Evolutionary conservation across 2,113 vertebrate species (phyloP).

Genomic region (Pachypanchax playfairii): DNA sequence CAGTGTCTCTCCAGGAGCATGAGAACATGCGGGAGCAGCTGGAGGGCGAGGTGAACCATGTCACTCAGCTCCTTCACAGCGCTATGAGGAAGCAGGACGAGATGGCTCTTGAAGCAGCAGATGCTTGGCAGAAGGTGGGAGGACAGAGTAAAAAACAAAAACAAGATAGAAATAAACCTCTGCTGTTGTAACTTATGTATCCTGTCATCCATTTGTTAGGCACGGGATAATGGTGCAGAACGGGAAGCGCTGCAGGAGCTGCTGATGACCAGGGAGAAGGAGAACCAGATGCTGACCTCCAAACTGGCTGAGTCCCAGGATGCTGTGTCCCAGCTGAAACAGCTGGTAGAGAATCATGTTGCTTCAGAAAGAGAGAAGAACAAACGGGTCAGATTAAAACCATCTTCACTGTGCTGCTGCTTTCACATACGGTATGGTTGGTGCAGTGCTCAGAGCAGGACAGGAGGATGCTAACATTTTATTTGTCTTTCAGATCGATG

Average conservation of each 20-base stretch:
- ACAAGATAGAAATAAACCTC: not conserved
- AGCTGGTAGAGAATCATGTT: slow-evolving; percentile 84
- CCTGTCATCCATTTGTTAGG: slow-evolving; percentile 31
- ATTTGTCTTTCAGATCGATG: slow-evolving; percentile 83
- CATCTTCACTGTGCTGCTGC: not conserved
- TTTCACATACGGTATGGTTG: not conserved
- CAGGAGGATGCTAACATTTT: too few relatives aligned
- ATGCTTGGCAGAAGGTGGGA: slow-evolving; percentile 85
- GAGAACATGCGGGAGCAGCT: slow-evolving; percentile 81
- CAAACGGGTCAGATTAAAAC: slow-evolving; percentile 86
- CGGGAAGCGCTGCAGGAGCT: slow-evolving; percentile 70
- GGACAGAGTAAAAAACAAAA: not conserved
- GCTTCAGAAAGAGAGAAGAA: slow-evolving; percentile 93
- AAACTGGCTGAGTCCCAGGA: slow-evolving; percentile 87
- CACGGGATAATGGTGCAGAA: slow-evolving; percentile 66
- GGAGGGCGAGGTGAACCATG: slow-evolving; percentile 81
- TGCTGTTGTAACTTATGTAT: not conserved
- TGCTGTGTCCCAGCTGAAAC: slow-evolving; percentile 86
- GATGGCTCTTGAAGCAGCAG: slow-evolving; percentile 82
- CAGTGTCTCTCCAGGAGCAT: slow-evolving; percentile 80
- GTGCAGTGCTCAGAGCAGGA: too few relatives aligned
- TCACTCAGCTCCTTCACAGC: slow-evolving; percentile 87
- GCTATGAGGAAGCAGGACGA: slow-evolving; percentile 89
- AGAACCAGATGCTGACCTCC: slow-evolving; percentile 75
- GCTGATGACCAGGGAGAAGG: slow-evolving; percentile 67